phyloP scores from a whole-genome alignment of 2,888 invertebrate species.

The Tuta absoluta region DNA sequence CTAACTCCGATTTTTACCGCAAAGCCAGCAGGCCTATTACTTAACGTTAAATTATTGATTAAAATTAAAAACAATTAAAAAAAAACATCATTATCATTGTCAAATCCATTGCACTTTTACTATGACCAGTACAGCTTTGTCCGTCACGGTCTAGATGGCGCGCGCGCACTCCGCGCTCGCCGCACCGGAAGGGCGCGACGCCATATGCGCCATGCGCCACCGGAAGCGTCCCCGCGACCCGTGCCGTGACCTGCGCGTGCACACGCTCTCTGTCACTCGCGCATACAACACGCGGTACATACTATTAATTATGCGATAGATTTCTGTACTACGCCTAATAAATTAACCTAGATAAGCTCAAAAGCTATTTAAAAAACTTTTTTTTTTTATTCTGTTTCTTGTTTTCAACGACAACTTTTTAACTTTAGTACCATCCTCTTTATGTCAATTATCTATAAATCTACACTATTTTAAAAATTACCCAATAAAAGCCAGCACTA shows the following conservation, averaged over 20 bases:
- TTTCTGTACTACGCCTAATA: neutral
- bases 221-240: slow-evolving; percentile 71
- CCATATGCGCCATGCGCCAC: slow-evolving; percentile 37
- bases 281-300: slow-evolving; percentile 60
- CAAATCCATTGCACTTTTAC: neutral
- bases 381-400: too few relatives aligned
- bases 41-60: too few relatives aligned
- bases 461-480: neutral
- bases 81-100: too few relatives aligned
- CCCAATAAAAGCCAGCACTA: neutral
- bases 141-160: slow-evolving; percentile 59
- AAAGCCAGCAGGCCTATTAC: too few relatives aligned
- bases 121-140: slow-evolving; percentile 25
- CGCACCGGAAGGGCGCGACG: slow-evolving; percentile 78
- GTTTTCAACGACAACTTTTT: too few relatives aligned
- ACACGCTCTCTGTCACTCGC: slow-evolving; percentile 62
- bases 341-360: too few relatives aligned
- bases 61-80: too few relatives aligned
- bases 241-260: slow-evolving; percentile 56
- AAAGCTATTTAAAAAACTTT: too few relatives aligned
- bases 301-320: neutral
- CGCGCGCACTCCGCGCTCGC: slow-evolving; percentile 40
- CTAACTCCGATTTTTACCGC: too few relatives aligned
- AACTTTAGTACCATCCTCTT: too few relatives aligned
- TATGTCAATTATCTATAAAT: too few relatives aligned